Base-by-base conservation (phyloP, 2,113 vertebrate genomes). In the Bambusicola thoracicus region DNA sequence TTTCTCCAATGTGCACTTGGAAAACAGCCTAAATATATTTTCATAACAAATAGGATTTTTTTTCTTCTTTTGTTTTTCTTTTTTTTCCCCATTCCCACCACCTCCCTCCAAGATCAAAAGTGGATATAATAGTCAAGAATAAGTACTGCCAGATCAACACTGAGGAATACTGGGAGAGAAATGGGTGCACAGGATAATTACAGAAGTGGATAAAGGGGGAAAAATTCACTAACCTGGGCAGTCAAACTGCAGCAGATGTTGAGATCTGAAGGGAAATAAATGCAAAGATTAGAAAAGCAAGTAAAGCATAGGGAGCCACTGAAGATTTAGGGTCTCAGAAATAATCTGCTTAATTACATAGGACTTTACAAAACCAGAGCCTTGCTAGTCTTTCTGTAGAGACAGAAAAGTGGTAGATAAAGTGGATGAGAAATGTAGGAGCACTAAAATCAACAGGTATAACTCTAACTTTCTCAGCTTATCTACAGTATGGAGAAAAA, bases 191-290 rank as follows among this genome's bases (percentile, higher is more conserved):
- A 91, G 29, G 36, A 70, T 79, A 80, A 90, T 86, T 82, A 95
- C 56, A 89, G 81, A 92, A 92, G 76, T 88, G 61, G 77, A 87
- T 83, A 95, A 96, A 95, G 55, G 90, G 94, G 85, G 92, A 88
- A 95, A 95, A 85, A 62, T 70, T 95, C 97, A 98, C 97, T 98
- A 96, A 98, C 97, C 97, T 97, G 98, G 66, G 95, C 79, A 97
- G 93, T 94, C 96, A 98, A 97, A 97, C 85, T 97, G 97, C 97
- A 97, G 97, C 97, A 98, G 97, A 97, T 97, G 97, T 97, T 96
- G 98, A 96, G 90, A 97, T 97, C 97, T 98, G 97, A 97, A 98
- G 98, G 97, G 92, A 98, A 97, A 98, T 97, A 98, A 98, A 98
- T 97, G 97, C 94, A 97, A 97, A 97, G 95, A 97, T 97, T 97